Conservation (phyloP, 2,113 vertebrate genomes). For the Triplophysa tibetana region DNA sequence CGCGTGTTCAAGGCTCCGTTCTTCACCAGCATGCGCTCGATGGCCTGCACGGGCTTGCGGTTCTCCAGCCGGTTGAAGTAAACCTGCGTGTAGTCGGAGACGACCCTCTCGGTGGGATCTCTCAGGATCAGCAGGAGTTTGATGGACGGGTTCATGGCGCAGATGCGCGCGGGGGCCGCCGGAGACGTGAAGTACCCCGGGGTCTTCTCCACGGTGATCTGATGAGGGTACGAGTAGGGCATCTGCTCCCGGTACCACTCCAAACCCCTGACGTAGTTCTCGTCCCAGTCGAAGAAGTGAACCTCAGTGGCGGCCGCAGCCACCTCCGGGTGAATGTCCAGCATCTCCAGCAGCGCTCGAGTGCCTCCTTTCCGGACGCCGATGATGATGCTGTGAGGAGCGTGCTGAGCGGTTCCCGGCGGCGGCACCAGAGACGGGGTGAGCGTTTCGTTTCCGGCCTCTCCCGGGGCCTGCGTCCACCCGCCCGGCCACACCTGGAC, state of each 20-base stretch:
- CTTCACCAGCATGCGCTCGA: conserved; percentile 89
- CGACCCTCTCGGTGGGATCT: conserved; percentile 87
- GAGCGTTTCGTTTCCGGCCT: conserved; percentile 74
- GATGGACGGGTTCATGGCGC: conserved; percentile 89
- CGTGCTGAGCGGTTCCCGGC: conserved; percentile 79
- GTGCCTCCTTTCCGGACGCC: conserved; percentile 93
- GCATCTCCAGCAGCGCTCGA: conserved; percentile 88
- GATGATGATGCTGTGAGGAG: conserved; percentile 90
- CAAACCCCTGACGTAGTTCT: conserved; percentile 88
- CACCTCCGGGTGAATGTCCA: conserved; percentile 90
- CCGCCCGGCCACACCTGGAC: conserved; percentile 65
- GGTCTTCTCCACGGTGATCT: conserved; percentile 94
- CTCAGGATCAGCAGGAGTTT: conserved; percentile 88
- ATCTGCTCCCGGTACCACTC: conserved; percentile 90
- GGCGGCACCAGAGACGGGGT: conserved; percentile 72
- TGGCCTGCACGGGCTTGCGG: conserved; percentile 90
- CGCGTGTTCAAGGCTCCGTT: conserved; percentile 86
- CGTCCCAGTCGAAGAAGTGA: conserved; percentile 94
- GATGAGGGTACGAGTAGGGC: conserved; percentile 88
- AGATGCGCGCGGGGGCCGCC: conserved; percentile 85
- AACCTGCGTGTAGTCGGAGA: conserved; percentile 94
- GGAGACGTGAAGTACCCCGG: conserved; percentile 91
- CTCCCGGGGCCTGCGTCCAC: conserved; percentile 63
- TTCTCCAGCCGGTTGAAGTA: conserved; percentile 92
- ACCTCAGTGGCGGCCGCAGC: conserved; percentile 91